phyloP scores from a whole-genome alignment of 2,888 invertebrate genomes.

The Clusia tigrina region DNA sequence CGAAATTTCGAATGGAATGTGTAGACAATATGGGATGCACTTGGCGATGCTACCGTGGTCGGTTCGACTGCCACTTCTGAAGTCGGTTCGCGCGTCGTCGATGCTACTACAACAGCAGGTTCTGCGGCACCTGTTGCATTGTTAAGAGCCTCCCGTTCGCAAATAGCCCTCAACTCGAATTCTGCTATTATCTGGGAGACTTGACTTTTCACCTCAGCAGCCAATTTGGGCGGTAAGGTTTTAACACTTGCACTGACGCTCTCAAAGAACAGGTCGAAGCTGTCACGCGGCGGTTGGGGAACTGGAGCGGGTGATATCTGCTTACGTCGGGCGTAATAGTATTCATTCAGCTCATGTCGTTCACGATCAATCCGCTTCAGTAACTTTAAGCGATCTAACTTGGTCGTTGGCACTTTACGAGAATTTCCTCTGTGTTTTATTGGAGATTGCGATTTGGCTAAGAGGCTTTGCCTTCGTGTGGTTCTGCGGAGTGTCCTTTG shows the following conservation, averaged over 20 bases:
- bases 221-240: conserved; percentile 51
- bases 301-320: not conserved
- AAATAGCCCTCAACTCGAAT: conserved; percentile 55
- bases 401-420: not conserved
- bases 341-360: conserved; percentile 38
- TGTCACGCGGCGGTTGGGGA: conserved; percentile 32
- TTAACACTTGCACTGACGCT: conserved; percentile 55
- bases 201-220: conserved; percentile 53
- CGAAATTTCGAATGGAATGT: conserved; percentile 34
- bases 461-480: too few relatives aligned
- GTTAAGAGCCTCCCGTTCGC: conserved; percentile 44
- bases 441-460: too few relatives aligned
- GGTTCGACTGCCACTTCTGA: not conserved
- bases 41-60: too few relatives aligned
- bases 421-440: too few relatives aligned
- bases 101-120: not conserved
- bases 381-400: conserved; percentile 39
- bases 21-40: conserved; percentile 37
- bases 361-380: conserved; percentile 42
- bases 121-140: not conserved
- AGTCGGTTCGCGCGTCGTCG: not conserved
- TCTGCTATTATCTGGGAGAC: conserved; percentile 54
- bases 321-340: conserved; percentile 30
- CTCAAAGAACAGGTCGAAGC: conserved; percentile 55
- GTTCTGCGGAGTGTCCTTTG: too few relatives aligned